Evolutionary conservation across 2,888 invertebrate genomes (phyloP), one percentile per base, ranked within the genome.

Genomic region (Perdita meconis): DNA sequence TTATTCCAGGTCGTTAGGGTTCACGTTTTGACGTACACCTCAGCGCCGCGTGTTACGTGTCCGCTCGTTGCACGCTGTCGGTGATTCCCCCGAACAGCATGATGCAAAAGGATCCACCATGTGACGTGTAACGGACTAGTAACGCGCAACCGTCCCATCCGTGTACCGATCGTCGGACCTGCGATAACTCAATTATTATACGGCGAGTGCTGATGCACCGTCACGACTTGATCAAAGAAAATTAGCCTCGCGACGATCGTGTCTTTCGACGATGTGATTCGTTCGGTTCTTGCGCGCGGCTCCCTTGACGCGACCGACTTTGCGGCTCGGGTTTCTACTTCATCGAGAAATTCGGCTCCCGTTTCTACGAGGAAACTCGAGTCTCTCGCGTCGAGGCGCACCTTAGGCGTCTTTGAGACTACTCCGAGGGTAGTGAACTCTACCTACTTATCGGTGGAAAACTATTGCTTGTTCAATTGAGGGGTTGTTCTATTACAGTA

Each of bases 181-280:
- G 81, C 83, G 81, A 87, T 90, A 90, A 89, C 82, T 89, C 82
- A 87, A 78, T 90, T 89, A 80, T 81, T 65, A 59, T 51, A 10
- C 51, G 24, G 57, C 16, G 44, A 44, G 19, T 44, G 44, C 16
- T 16, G 8, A 44, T 44, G 19, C 8, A 44, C 8, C 19, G 44
- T 16, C 44, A 19, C 44, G 16, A 12, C 36, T 12, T 64, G 66
- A 71, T 80, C 40, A 57, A 68, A 51, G 67, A 72, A 75, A 82
- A 77, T 83, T 77, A 60, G 56, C 66, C 69, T 70, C 59, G 19
- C 38, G 22, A 22, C 60, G 26, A 5, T 24, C 12, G 0, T 56
- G 24, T 16, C 26, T 44, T 44, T 55, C 55, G 24, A 22, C 61
- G n/a, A n/a, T 50, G 50, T 50, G 36, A 63, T 24, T 63, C 44